phyloP scores from a whole-genome alignment of 2,797 vertebrate species.

The Phalanger gymnotis region DNA sequence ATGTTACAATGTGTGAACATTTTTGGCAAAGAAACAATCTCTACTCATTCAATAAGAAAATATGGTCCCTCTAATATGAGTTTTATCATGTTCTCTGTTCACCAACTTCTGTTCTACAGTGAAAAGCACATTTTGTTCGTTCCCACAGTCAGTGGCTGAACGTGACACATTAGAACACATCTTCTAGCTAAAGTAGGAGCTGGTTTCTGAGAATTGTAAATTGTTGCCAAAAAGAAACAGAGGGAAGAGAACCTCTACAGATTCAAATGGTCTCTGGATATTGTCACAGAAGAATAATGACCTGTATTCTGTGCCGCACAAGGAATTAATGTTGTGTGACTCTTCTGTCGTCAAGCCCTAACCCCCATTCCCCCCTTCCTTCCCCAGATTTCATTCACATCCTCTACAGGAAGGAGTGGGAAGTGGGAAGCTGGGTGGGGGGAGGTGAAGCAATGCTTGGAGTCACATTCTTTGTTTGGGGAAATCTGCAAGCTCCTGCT shows the following conservation, averaged over 20 bases:
- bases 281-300: constrained; percentile 90
- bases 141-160: constrained; percentile 82
- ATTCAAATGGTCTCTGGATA: constrained; percentile 85
- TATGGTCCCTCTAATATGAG: constrained; percentile 18
- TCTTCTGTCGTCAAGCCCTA: constrained; percentile 74
- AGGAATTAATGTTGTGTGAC: constrained; percentile 89
- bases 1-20: background rate
- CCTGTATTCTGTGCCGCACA: constrained; percentile 85
- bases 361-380: background rate
- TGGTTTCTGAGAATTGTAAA: constrained; percentile 88
- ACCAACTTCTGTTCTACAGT: constrained; percentile 50
- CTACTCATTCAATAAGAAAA: constrained; percentile 22
- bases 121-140: constrained; percentile 48
- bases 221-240: constrained; percentile 67
- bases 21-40: constrained; percentile 25
- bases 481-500: constrained; percentile 58
- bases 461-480: constrained; percentile 55
- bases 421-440: constrained; percentile 10
- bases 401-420: background rate
- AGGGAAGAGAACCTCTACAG: constrained; percentile 77
- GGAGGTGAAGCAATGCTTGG: background rate
- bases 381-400: constrained; percentile 22
- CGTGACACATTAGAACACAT: constrained; percentile 87
- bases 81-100: constrained; percentile 35
- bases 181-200: constrained; percentile 89